These are phyloP conservation scores for Saxidomus purpurata DNA, from an alignment of 1,140 invertebrate species.

Conservation along the genomic window DNA sequence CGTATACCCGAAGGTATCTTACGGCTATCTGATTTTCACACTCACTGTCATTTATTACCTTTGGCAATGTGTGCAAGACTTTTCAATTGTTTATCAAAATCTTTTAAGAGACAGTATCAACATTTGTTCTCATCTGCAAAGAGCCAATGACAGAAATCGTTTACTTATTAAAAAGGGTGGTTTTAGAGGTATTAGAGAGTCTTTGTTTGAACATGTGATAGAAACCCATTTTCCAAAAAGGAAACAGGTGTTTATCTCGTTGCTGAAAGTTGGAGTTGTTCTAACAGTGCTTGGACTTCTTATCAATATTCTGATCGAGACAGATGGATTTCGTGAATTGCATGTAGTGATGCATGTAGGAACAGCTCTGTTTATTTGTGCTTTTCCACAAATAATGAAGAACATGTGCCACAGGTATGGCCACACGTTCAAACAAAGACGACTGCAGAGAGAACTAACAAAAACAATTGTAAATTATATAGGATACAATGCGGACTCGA, in stretches of 20 bases:
- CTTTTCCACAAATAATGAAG: conserved; percentile 40
- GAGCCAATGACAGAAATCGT: neutral
- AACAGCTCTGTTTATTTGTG: conserved; percentile 54
- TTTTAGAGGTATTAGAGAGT: neutral
- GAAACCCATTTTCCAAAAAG: conserved; percentile 39
- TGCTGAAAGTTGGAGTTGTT: conserved; percentile 19
- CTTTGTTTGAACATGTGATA: conserved; percentile 37
- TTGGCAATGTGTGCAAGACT: conserved; percentile 5
- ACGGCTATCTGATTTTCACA: conserved; percentile 52
- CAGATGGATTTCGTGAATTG: conserved; percentile 25
- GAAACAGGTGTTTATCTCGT: conserved; percentile 24
- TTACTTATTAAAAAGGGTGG: neutral
- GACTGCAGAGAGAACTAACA: neutral
- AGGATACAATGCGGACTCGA: neutral
- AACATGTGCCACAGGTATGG: neutral
- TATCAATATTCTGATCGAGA: conserved; percentile 47
- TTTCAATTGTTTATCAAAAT: conserved; percentile 4
- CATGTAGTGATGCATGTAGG: conserved; percentile 20
- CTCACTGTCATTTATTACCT: conserved; percentile 42
- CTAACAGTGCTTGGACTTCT: neutral
- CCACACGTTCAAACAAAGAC: neutral
- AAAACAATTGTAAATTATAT: neutral
- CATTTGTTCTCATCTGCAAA: neutral
- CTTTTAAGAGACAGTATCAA: conserved; percentile 46
- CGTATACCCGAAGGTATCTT: conserved; percentile 33